These are phyloP conservation scores for Punctoribates punctum DNA, from an alignment of 2,888 invertebrate species.

Conservation along the genomic window DNA sequence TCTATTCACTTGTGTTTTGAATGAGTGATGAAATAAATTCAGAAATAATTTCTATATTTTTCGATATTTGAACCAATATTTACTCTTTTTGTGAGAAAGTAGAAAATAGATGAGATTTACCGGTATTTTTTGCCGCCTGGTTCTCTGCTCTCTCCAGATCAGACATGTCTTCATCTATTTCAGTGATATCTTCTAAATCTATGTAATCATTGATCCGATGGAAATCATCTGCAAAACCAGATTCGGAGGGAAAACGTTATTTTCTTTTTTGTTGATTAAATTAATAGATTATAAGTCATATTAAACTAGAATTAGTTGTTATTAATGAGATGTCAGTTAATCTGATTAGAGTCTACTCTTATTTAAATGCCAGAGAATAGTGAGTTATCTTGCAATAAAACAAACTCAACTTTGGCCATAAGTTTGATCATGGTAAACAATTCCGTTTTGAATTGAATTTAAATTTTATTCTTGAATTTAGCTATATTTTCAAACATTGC, in stretches of 20 bases:
- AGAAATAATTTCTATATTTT: too few relatives aligned
- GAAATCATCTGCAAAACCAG: constrained; percentile 49
- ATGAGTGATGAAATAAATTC: too few relatives aligned
- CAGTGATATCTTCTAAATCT: constrained; percentile 54
- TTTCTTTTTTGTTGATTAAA: not conserved
- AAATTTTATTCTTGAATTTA: too few relatives aligned
- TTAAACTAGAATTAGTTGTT: not conserved
- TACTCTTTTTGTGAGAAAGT: too few relatives aligned
- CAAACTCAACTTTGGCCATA: too few relatives aligned
- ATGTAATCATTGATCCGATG: constrained; percentile 52
- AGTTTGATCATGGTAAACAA: too few relatives aligned
- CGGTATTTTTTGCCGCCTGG: constrained; percentile 51
- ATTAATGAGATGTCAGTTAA: constrained; percentile 3
- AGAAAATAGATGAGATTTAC: constrained; percentile 48
- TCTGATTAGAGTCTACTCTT: not conserved
- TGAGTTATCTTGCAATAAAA: not conserved
- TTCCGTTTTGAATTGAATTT: too few relatives aligned
- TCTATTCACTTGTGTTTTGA: too few relatives aligned
- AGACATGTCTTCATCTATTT: constrained; percentile 53
- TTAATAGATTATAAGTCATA: not conserved
- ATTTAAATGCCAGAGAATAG: not conserved
- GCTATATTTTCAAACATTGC: too few relatives aligned
- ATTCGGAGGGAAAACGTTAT: too few relatives aligned
- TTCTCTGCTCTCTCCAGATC: constrained; percentile 48
- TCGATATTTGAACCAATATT: too few relatives aligned